A percentile compares a stretch with the other conserved stretches of the same genome.
These are phyloP conservation scores for Tigriopus californicus DNA, from an alignment of 2,888 invertebrate species.

Conservation along the genomic window DNA sequence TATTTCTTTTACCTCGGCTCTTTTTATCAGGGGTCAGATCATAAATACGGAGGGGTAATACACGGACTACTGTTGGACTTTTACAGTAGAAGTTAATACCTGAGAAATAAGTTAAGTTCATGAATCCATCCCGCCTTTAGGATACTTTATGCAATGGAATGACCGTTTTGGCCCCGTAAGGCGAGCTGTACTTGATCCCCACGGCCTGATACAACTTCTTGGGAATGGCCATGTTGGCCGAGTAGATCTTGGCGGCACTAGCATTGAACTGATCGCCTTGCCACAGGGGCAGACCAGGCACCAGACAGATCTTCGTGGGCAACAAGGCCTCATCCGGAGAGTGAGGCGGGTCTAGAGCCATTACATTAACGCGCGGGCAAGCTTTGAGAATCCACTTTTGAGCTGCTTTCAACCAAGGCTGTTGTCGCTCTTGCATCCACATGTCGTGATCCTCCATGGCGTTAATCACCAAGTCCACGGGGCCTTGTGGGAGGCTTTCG, in stretches of 20 bases:
- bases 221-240: constrained; percentile 1
- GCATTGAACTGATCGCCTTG: background rate
- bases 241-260: background rate
- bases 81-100: no score
- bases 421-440: background rate
- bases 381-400: background rate
- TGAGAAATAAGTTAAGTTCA: no score
- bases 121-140: no score
- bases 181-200: background rate
- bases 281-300: background rate
- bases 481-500: background rate
- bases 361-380: background rate
- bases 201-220: background rate
- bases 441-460: constrained; percentile 6
- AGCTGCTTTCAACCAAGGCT: constrained; percentile 7
- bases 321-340: background rate
- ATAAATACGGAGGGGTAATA: no score
- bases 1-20: no score
- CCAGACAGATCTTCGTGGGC: background rate
- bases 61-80: no score
- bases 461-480: constrained; percentile 3
- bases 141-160: no score
- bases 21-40: no score
- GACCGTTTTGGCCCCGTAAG: background rate
- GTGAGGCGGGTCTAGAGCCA: background rate